phyloP scores from a whole-genome alignment of 2,888 invertebrate species.

The Phania funesta region DNA sequence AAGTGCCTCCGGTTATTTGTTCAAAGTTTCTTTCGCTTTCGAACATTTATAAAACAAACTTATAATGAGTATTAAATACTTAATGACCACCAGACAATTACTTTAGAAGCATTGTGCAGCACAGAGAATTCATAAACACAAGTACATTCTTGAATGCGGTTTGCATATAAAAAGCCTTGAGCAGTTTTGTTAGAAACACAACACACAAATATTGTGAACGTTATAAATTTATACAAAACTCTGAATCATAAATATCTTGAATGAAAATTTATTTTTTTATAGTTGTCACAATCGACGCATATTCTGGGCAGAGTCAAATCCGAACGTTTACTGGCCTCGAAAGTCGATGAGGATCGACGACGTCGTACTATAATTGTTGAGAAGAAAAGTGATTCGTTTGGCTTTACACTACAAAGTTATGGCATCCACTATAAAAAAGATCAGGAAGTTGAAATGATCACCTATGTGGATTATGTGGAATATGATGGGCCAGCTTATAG shows the following conservation, averaged over 20 bases:
- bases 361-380: slow-evolving; percentile 95
- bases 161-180: background rate
- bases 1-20: slow-evolving; percentile 42
- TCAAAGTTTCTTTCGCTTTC: slow-evolving; percentile 31
- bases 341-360: slow-evolving; percentile 91
- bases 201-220: background rate
- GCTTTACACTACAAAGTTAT: slow-evolving; percentile 98
- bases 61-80: slow-evolving; percentile 60
- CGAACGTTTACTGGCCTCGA: slow-evolving; percentile 85
- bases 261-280: background rate
- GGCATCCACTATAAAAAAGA: slow-evolving; percentile 97
- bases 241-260: background rate
- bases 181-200: background rate
- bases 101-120: background rate
- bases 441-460: slow-evolving; percentile 96
- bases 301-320: slow-evolving; percentile 87
- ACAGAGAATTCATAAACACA: background rate
- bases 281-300: slow-evolving; percentile 81
- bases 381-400: slow-evolving; percentile 93
- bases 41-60: slow-evolving; percentile 18
- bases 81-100: slow-evolving; percentile 37
- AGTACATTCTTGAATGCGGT: background rate
- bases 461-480: slow-evolving; percentile 98
- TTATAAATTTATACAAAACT: background rate
- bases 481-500: slow-evolving; percentile 94